Conservation (phyloP, 2,113 vertebrate genomes). For the Misgurnus anguillicaudatus region DNA sequence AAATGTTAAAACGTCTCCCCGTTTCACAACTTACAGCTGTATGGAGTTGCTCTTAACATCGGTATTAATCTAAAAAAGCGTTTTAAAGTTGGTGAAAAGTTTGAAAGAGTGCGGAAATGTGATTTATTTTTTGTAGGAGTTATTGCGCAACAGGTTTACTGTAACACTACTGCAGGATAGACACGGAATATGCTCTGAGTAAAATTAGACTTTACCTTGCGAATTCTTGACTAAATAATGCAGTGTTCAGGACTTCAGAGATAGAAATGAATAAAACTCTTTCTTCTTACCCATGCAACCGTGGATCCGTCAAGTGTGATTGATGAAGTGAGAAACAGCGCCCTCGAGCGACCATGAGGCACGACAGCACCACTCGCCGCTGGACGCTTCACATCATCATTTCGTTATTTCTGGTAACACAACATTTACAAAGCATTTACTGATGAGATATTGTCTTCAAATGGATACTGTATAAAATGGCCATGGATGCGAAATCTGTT, state of each 20-base stretch:
- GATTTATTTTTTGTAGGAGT: background rate
- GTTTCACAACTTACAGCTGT: background rate
- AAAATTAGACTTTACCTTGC: background rate
- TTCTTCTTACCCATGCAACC: background rate
- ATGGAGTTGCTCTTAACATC: background rate
- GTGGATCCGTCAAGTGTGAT: background rate
- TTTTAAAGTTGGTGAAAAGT: no score
- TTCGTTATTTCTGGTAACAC: constrained; percentile 63
- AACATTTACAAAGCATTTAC: background rate
- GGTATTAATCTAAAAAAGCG: background rate
- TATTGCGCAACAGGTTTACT: constrained; percentile 8
- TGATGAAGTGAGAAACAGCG: constrained; percentile 44
- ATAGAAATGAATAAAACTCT: background rate
- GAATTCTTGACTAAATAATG: background rate
- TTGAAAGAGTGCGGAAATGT: background rate
- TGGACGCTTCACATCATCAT: constrained; percentile 3
- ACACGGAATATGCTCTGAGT: constrained; percentile 12
- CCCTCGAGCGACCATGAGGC: constrained; percentile 39
- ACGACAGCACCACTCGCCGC: constrained; percentile 36
- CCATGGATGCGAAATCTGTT: background rate
- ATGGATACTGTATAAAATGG: background rate
- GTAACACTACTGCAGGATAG: background rate
- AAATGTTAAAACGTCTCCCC: background rate
- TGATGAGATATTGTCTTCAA: background rate
- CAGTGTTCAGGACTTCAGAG: background rate